Percentiles rank a stretch among this genome's conserved stretches.
Evolutionary conservation across 2,797 vertebrate genomes (phyloP).

Genomic region (Anguilla marmorata): DNA sequence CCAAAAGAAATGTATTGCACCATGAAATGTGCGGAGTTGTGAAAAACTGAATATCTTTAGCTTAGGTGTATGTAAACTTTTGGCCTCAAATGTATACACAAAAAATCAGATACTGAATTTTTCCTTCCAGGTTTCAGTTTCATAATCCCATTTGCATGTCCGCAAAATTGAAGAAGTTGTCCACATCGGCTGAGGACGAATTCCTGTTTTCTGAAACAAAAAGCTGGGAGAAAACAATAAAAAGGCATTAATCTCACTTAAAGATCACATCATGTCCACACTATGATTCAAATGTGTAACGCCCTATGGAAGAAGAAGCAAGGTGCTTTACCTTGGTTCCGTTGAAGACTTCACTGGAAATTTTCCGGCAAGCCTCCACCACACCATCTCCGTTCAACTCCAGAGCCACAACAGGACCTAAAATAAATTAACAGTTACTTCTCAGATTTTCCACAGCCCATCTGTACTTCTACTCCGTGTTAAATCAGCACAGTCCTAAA

Average conservation of each 20-base stretch:
- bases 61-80: no score
- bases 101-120: no score
- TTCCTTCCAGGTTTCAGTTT: slow-evolving; percentile 46
- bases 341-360: slow-evolving; percentile 78
- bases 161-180: slow-evolving; percentile 97
- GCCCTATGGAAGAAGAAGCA: not conserved
- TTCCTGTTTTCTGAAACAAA: slow-evolving; percentile 92
- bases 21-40: no score
- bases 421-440: not conserved
- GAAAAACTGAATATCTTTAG: no score
- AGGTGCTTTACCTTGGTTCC: slow-evolving; percentile 80
- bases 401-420: slow-evolving; percentile 90
- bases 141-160: slow-evolving; percentile 97
- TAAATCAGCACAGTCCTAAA: not conserved
- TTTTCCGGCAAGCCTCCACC: slow-evolving; percentile 80
- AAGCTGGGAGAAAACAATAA: slow-evolving; percentile 69
- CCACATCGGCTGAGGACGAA: slow-evolving; percentile 85
- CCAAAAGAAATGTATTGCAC: no score
- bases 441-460: not conserved
- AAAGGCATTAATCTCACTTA: slow-evolving; percentile 2
- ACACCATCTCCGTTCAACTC: slow-evolving; percentile 90
- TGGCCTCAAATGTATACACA: not conserved
- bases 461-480: not conserved
- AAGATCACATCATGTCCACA: not conserved
- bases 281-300: not conserved